Evolutionary conservation across 2,113 vertebrate species (phyloP), one percentile per base, ranked within the genome.

Genomic region (Microcebus murinus): DNA sequence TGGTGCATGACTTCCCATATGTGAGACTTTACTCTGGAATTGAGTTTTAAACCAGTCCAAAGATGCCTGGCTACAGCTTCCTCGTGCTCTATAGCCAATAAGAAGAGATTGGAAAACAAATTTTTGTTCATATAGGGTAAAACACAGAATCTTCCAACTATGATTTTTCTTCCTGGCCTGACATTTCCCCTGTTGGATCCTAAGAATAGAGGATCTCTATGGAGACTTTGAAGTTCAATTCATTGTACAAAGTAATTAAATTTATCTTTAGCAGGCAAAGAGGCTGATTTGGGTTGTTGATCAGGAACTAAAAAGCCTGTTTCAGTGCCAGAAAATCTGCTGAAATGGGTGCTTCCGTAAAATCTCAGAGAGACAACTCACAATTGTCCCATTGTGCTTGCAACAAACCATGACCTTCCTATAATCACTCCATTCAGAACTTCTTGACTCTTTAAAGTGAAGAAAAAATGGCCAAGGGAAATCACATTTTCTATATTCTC

Each of bases 271-370:
- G n/a, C 79, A 15, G 23, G 67, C 55, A 92, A 93, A 79, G 52
- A 96, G 94, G 34, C 34, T 74, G 48, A 68, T 65, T 23, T 55
- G n/a, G 93, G 27, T 73, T 77, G 48, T 36, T 87, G 68, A 95
- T 31, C 55, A 90, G 90, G 87, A 96, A 93, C 55, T 93, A 59
- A 91, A 57, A 85, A 50, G 39, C 79, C 67, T 95, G 18, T 45
- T 68, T 83, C 42, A 42, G 11, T 77, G 67, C 48, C 73, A 86
- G 55, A 95, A 94, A 89, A 50, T n/a, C 83, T 80, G 63, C 82
- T 85, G 39, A 86, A n/a, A 29, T 42, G 20, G 7, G 67, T 71
- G 73, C 29, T 48, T 67, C 36, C 73, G 89, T 39, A 27, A 21
- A 93, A 91, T 61, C 55, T 92, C 89, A 93, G 63, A 36, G 12